Base-by-base conservation (phyloP, 2,888 invertebrate species). In the Nomada ferruginata region DNA sequence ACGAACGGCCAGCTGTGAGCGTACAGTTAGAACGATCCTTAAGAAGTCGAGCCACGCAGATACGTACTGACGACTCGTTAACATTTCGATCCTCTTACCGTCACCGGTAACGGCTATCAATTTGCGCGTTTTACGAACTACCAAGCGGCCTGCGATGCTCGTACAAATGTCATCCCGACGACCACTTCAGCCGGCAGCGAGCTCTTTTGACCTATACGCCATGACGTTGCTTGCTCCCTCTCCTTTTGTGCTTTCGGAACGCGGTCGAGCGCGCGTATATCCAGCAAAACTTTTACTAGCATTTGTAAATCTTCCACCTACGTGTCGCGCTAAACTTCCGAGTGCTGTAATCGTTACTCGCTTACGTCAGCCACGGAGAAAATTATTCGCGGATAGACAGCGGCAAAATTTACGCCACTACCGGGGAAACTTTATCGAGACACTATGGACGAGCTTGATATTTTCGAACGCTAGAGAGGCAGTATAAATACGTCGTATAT, bases 121-220 rank as follows among this genome's bases (percentile, higher is more conserved):
- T 88, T 90, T 86, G 82, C 85, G 79, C 80, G 83, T 85, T 90
- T 91, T 89, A 90, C 79, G 86, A 88, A 90, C 85, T 86, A 70
- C 84, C 73, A 82, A 83, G 84, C 78, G 71, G 71, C 20, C 57
- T 72, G 77, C 81, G 88, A 89, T 73, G 75, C 79, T 83, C 85
- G 73, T 80, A 83, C 86, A 84, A 87, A 87, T 82, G 86, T 89
- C 89, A 85, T 36, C 84, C 85, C 82, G 85, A 85, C 85, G 72
- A 85, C 74, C 80, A 82, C 85, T 87, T 85, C 74, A 50, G 26
- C 60, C 36, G 66, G 81, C 66, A 78, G 26, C 78, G 77, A 55
- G 13, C 20, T 79, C 68, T 59, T 83, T 69, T 80, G 74, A 83
- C 79, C 83, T 83, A 76, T 68, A 70, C 60, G 70, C 47, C 47